Conservation (phyloP, 2,888 invertebrate species). For the Drepanosiphum platanoidis region DNA sequence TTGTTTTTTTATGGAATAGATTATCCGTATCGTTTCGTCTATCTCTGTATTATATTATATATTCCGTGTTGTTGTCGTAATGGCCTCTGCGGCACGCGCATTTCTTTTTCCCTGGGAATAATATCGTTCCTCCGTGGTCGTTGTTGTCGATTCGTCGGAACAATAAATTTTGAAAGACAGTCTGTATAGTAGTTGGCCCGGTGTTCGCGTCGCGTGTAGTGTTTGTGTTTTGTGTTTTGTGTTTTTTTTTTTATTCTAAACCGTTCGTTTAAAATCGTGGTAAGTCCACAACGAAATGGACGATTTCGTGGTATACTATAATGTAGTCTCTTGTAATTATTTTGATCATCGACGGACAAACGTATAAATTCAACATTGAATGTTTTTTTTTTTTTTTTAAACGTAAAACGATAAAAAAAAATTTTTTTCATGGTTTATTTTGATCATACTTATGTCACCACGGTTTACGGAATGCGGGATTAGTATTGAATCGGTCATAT, state of each 20-base stretch:
- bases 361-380: background rate
- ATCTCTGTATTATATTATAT: background rate
- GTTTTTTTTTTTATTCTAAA: background rate
- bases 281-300: constrained; percentile 59
- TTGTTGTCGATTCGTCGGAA: background rate
- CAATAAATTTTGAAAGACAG: too few species aligned
- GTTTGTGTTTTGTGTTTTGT: constrained; percentile 7
- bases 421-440: too few species aligned
- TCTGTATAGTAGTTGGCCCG: background rate
- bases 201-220: background rate
- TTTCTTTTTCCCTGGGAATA: background rate
- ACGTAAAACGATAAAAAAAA: constrained; percentile 8
- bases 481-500: background rate
- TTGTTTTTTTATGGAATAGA: background rate
- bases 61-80: background rate
- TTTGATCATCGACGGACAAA: background rate
- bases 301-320: constrained; percentile 47
- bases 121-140: background rate
- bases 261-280: constrained; percentile 44
- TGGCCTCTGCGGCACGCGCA: background rate
- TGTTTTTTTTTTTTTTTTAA: too few species aligned
- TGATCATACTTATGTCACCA: background rate
- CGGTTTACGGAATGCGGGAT: background rate
- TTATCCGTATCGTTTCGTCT: background rate
- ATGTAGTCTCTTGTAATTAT: constrained; percentile 17